Evolutionary conservation across 1,140 invertebrate species (phyloP).

Genomic region (Bombus fervidus): DNA sequence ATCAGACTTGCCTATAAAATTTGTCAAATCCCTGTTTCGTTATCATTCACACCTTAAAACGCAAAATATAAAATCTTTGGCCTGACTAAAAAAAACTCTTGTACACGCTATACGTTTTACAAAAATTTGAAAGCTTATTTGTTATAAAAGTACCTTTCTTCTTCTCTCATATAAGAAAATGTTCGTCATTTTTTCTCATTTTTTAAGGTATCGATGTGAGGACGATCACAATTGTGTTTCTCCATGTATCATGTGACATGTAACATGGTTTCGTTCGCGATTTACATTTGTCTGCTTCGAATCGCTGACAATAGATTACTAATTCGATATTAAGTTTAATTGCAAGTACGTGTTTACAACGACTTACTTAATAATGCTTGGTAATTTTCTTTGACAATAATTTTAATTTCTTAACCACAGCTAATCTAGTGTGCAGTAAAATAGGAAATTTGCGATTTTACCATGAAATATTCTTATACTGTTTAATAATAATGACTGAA

Average conservation of each 20-base stretch:
- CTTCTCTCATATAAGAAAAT: constrained; percentile 37
- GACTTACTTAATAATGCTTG: neutral
- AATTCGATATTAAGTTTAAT: neutral
- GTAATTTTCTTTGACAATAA: neutral
- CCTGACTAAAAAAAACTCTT: constrained; percentile 43
- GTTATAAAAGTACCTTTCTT: constrained; percentile 46
- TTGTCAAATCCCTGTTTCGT: constrained; percentile 40
- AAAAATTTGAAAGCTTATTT: constrained; percentile 56
- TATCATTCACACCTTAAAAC: constrained; percentile 50
- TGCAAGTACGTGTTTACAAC: neutral
- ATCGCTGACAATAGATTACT: constrained; percentile 36
- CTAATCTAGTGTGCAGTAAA: neutral
- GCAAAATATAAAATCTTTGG: constrained; percentile 63
- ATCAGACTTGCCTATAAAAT: constrained; percentile 47
- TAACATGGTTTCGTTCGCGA: neutral
- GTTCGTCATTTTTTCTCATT: constrained; percentile 19
- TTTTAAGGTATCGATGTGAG: constrained; percentile 52
- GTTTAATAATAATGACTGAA: constrained; percentile 16
- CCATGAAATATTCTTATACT: neutral
- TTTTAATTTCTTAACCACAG: neutral
- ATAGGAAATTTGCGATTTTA: constrained; percentile 8
- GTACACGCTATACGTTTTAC: constrained; percentile 45
- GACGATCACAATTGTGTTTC: constrained; percentile 45
- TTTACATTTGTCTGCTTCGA: constrained; percentile 18
- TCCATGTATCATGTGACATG: neutral